A percentile compares a stretch with the other conserved stretches of the same genome.
phyloP scores from a whole-genome alignment of 2,113 vertebrate genomes.

The Oncorhynchus kisutch region DNA sequence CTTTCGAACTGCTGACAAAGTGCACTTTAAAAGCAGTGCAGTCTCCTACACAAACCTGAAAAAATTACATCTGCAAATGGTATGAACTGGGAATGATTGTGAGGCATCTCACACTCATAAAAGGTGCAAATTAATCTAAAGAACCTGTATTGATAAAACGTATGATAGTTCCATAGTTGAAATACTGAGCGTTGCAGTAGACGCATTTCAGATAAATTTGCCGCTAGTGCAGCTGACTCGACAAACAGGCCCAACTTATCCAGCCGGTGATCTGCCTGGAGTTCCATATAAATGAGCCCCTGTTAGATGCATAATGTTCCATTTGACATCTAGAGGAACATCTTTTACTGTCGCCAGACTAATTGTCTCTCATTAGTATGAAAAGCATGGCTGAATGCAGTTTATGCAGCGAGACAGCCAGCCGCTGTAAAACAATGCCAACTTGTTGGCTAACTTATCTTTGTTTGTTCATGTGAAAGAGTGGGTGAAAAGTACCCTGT shows the following conservation, averaged over 20 bases:
- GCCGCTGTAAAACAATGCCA: conserved; percentile 28
- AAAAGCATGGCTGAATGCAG: conserved; percentile 52
- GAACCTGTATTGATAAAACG: conserved; percentile 8
- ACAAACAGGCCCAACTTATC: conserved; percentile 55
- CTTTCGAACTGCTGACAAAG: not conserved
- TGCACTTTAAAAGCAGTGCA: not conserved
- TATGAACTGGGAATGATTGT: not conserved
- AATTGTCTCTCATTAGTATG: conserved; percentile 67
- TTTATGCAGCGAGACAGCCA: conserved; percentile 35
- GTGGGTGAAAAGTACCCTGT: no score
- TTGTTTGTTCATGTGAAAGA: not conserved
- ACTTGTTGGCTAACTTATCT: conserved; percentile 9
- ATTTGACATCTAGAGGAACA: conserved; percentile 51
- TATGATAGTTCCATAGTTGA: not conserved
- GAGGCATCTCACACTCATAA: conserved; percentile 20
- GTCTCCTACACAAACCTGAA: not conserved
- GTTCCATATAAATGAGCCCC: conserved; percentile 52
- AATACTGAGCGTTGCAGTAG: conserved; percentile 17
- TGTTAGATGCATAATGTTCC: conserved; percentile 46
- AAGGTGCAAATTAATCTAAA: conserved; percentile 8
- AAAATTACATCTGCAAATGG: not conserved
- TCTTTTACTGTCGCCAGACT: conserved; percentile 47
- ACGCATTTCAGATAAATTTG: conserved; percentile 46
- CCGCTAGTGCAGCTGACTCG: conserved; percentile 56
- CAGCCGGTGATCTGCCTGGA: conserved; percentile 54